phyloP scores from a whole-genome alignment of 1,140 invertebrate species.

The Ooceraea biroi region DNA sequence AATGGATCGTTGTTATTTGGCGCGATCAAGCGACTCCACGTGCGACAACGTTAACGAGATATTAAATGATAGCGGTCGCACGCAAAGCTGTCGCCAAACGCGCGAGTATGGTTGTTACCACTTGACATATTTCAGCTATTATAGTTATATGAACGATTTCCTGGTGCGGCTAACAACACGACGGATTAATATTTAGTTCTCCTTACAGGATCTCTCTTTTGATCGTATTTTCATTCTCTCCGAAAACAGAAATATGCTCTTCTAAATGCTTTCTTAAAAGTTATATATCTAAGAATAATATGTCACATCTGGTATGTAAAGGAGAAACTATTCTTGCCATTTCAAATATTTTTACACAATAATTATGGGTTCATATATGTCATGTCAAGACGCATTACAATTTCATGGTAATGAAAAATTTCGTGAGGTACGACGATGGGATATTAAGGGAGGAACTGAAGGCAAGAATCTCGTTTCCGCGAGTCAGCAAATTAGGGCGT shows the following conservation, averaged over 20 bases:
- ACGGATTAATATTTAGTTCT: not conserved
- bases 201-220: not conserved
- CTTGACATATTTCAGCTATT: constrained; percentile 23
- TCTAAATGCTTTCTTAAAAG: too few species aligned
- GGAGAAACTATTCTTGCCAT: not conserved
- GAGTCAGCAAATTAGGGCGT: constrained; percentile 50
- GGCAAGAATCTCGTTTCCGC: constrained; percentile 45
- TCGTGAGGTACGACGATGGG: not conserved
- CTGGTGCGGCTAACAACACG: not conserved
- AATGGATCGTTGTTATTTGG: constrained; percentile 75
- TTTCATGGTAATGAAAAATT: not conserved
- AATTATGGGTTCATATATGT: not conserved
- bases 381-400: not conserved
- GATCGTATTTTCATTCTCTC: too few species aligned
- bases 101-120: constrained; percentile 46
- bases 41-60: constrained; percentile 66
- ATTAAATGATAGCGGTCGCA: constrained; percentile 63
- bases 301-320: not conserved
- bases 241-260: too few species aligned
- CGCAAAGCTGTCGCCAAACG: constrained; percentile 55
- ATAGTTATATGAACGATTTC: constrained; percentile 21
- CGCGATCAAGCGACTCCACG: constrained; percentile 56
- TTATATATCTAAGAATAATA: too few species aligned
- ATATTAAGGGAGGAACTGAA: not conserved
- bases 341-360: constrained; percentile 2